These are phyloP conservation scores for Alethe diademata DNA, from an alignment of 2,113 vertebrate genomes.

Conservation along the genomic window DNA sequence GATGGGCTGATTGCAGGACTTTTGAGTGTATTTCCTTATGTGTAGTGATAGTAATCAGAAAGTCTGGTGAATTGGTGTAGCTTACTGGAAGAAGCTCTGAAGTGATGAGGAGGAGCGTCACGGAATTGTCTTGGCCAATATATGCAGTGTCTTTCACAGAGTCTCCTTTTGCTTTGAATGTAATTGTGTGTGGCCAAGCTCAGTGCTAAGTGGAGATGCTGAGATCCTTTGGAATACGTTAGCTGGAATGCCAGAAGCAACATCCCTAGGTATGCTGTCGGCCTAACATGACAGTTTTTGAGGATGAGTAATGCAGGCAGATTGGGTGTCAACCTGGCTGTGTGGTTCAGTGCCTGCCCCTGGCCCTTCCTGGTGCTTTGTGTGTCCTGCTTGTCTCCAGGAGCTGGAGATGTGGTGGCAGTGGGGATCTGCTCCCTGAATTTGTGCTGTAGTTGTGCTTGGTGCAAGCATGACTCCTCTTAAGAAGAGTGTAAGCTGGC, in stretches of 20 bases:
- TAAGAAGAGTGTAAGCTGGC: background rate
- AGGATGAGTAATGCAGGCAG: background rate
- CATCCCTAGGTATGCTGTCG: background rate
- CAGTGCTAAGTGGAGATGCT: fast-evolving
- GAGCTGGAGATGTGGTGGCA: background rate
- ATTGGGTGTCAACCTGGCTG: background rate
- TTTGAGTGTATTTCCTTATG: background rate
- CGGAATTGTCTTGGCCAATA: fast-evolving
- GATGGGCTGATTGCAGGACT: background rate
- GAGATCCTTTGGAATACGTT: background rate
- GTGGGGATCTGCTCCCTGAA: background rate
- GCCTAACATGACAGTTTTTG: background rate
- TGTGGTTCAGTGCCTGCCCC: fast-evolving
- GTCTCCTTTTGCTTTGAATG: background rate
- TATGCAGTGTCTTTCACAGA: fast-evolving
- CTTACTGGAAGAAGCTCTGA: fast-evolving
- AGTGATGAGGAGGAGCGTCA: background rate
- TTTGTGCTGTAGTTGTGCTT: background rate
- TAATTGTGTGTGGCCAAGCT: fast-evolving
- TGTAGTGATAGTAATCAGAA: background rate
- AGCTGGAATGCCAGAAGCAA: background rate
- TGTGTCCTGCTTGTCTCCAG: fast-evolving
- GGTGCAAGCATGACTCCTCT: background rate
- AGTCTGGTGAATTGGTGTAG: background rate
- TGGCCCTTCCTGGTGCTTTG: background rate